Conservation (phyloP, 2,888 invertebrate genomes). For the Oscheius sp. region DNA sequence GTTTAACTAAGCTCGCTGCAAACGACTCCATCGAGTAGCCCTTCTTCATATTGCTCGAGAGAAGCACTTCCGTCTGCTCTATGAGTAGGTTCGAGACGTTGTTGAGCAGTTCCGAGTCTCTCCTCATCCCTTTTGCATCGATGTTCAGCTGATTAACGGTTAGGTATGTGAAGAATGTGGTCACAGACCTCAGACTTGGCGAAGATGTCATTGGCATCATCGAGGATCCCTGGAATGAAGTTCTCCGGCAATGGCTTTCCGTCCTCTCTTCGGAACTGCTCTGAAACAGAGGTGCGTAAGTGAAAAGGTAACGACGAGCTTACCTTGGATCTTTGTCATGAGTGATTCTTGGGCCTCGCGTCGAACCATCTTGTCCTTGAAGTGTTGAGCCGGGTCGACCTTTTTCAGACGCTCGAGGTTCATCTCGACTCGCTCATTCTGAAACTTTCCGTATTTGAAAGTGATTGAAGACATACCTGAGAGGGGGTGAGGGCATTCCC, state of each 20-base stretch:
- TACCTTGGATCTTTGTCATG: no score
- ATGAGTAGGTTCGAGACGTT: not conserved
- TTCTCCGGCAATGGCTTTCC: no score
- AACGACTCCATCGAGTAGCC: no score
- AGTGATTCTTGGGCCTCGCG: no score
- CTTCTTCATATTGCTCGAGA: not conserved
- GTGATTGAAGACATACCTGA: no score
- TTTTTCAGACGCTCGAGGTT: not conserved
- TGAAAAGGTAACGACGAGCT: no score
- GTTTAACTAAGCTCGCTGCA: no score
- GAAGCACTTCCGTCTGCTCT: not conserved
- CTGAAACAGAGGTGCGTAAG: no score
- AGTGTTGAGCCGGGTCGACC: not conserved
- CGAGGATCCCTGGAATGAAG: not conserved
- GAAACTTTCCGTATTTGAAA: not conserved
- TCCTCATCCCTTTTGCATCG: slow-evolving; percentile 10
- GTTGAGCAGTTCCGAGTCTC: not conserved
- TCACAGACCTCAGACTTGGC: slow-evolving; percentile 9
- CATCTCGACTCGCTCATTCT: not conserved
- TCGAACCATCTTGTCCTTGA: no score
- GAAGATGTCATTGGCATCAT: not conserved
- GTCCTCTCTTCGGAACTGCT: no score
- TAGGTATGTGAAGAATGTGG: not conserved
- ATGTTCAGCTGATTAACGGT: not conserved
- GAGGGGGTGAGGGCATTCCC: no score